phyloP scores from a whole-genome alignment of 2,888 invertebrate species.

The Lissonota sp. region DNA sequence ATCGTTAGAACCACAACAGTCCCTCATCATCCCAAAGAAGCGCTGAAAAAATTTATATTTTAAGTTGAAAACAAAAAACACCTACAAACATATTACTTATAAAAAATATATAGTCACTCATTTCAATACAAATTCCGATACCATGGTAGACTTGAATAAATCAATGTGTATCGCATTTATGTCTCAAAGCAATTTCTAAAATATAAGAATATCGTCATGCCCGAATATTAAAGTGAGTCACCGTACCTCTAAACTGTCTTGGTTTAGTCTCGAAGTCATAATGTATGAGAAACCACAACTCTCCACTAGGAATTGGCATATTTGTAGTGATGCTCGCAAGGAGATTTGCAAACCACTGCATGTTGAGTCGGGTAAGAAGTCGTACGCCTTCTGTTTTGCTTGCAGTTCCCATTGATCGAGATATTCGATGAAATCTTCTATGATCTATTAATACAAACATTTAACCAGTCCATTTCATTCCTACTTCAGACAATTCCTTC shows the following conservation, averaged over 20 bases:
- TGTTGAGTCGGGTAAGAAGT: constrained; percentile 34
- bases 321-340: constrained; percentile 35
- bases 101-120: background rate
- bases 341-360: constrained; percentile 48
- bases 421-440: constrained; percentile 40
- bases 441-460: constrained; percentile 26
- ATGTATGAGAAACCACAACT: constrained; percentile 44
- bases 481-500: background rate
- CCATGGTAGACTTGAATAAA: background rate
- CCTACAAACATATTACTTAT: background rate
- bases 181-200: background rate
- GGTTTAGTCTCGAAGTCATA: constrained; percentile 23
- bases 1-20: too few relatives aligned
- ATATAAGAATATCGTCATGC: background rate
- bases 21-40: background rate
- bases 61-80: background rate
- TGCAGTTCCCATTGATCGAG: constrained; percentile 44
- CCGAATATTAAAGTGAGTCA: constrained; percentile 1
- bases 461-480: background rate
- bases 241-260: constrained; percentile 1
- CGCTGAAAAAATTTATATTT: constrained; percentile 1
- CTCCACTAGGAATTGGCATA: constrained; percentile 38
- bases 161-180: background rate
- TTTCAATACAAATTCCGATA: too few relatives aligned
- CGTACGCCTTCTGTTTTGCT: constrained; percentile 11